These are phyloP conservation scores for Squalus acanthias DNA, from an alignment of 2,797 vertebrate species.

Conservation along the genomic window DNA sequence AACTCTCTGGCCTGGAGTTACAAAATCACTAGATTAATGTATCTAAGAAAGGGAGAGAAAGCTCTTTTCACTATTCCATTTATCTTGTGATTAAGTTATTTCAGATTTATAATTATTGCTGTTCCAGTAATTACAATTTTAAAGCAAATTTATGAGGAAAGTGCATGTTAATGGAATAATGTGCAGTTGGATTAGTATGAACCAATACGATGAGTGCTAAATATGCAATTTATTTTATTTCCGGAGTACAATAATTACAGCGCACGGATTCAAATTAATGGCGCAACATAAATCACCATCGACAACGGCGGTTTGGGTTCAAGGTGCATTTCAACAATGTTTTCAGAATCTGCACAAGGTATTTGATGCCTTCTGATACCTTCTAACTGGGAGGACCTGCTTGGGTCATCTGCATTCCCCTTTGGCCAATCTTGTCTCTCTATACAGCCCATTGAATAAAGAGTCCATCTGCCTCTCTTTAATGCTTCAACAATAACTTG, in stretches of 20 bases:
- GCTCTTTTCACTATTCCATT: slow-evolving; percentile 6
- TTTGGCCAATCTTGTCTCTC: background rate
- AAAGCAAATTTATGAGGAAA: background rate
- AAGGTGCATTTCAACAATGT: background rate
- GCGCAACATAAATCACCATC: background rate
- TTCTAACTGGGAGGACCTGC: background rate
- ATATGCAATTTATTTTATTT: slow-evolving; percentile 29
- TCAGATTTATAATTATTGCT: background rate
- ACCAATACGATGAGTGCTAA: background rate
- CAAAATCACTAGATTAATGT: slow-evolving; percentile 7
- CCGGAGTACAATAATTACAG: background rate
- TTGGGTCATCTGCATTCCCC: too few relatives aligned
- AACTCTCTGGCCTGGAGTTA: background rate
- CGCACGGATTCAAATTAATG: background rate
- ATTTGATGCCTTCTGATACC: background rate
- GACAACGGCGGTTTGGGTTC: background rate
- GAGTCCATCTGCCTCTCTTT: background rate
- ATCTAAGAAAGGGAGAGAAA: background rate
- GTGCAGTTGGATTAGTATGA: background rate
- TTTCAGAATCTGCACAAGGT: background rate
- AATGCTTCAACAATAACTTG: background rate
- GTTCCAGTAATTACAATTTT: slow-evolving; percentile 3
- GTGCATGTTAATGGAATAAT: background rate
- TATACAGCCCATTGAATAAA: background rate
- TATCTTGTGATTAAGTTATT: background rate